phyloP scores from a whole-genome alignment of 2,888 invertebrate species.

The Trypoxylon attenuatum region DNA sequence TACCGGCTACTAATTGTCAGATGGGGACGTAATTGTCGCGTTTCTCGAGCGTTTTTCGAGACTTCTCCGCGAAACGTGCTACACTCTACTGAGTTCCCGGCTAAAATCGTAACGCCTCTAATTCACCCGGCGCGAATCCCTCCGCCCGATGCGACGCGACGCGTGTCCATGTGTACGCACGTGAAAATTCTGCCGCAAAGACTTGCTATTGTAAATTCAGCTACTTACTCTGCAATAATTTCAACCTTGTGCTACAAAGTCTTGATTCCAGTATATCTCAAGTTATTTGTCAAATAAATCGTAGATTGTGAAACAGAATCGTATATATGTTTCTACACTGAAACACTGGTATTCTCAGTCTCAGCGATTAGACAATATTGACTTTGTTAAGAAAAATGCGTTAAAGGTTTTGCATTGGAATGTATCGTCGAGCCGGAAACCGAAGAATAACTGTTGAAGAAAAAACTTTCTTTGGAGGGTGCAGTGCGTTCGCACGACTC shows the following conservation, averaged over 20 bases:
- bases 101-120: constrained; percentile 63
- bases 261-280: too few relatives aligned
- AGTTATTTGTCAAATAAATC: too few relatives aligned
- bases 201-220: constrained; percentile 25
- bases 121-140: constrained; percentile 49
- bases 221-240: too few relatives aligned
- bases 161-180: constrained; percentile 28
- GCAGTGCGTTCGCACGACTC: constrained; percentile 43
- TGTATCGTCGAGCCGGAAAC: too few relatives aligned
- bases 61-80: constrained; percentile 33
- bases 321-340: too few relatives aligned
- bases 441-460: constrained; percentile 20
- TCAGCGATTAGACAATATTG: too few relatives aligned
- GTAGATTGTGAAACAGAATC: too few relatives aligned
- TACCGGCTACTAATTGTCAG: constrained; percentile 72
- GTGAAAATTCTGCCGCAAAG: not conserved
- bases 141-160: constrained; percentile 24
- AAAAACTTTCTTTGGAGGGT: constrained; percentile 37
- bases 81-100: constrained; percentile 37
- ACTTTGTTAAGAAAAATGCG: too few relatives aligned
- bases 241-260: too few relatives aligned
- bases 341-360: too few relatives aligned
- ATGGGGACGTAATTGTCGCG: constrained; percentile 70
- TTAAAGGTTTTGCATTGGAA: too few relatives aligned
- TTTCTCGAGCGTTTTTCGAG: constrained; percentile 61